These are phyloP conservation scores for Himalopsyche tibetana DNA, from an alignment of 2,888 invertebrate species.

Conservation along the genomic window DNA sequence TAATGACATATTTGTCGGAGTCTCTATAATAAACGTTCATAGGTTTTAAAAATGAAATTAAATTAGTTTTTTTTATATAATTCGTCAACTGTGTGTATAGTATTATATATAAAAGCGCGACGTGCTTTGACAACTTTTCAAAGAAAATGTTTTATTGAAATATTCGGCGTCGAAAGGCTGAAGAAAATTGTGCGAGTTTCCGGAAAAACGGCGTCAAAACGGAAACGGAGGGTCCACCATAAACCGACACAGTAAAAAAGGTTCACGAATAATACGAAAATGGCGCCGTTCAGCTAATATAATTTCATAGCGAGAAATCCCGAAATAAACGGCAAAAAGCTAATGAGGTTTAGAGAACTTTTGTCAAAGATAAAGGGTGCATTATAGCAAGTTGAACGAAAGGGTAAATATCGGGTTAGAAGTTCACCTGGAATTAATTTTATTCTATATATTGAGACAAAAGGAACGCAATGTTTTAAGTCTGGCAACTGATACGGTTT, in stretches of 20 bases:
- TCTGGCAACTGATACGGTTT: too few relatives aligned
- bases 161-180: slow-evolving; percentile 3
- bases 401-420: background rate
- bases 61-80: too few relatives aligned
- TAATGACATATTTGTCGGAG: too few relatives aligned
- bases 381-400: background rate
- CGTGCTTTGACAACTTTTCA: background rate
- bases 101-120: too few relatives aligned
- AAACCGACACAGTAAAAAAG: slow-evolving; percentile 14
- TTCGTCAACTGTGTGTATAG: too few relatives aligned
- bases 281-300: slow-evolving; percentile 54
- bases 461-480: too few relatives aligned
- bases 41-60: too few relatives aligned
- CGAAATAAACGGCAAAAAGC: slow-evolving; percentile 46
- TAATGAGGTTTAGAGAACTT: slow-evolving; percentile 50
- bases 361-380: background rate
- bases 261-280: slow-evolving; percentile 41
- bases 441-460: too few relatives aligned
- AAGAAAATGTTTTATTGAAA: background rate
- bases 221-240: slow-evolving; percentile 25
- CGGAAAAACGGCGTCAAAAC: slow-evolving; percentile 18
- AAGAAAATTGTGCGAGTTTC: slow-evolving; percentile 10
- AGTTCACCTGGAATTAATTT: background rate
- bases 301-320: slow-evolving; percentile 48
- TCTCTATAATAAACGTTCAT: too few relatives aligned